A percentile compares a stretch with the other conserved stretches of the same genome.
These are phyloP conservation scores for Loripinus fragilis DNA, from an alignment of 2,888 invertebrate species.

Conservation along the genomic window DNA sequence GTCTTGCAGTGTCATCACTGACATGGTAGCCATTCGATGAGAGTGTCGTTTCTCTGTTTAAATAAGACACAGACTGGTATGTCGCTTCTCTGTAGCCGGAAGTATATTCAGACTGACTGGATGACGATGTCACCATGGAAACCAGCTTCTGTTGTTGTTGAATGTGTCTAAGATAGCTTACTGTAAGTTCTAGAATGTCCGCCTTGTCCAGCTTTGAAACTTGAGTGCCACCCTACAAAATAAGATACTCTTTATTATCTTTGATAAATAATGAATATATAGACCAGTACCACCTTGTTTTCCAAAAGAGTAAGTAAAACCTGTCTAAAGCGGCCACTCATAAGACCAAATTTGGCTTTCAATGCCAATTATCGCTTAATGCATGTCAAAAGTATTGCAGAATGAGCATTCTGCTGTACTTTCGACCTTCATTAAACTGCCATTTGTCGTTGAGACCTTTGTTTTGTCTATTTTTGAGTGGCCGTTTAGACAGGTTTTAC, in stretches of 20 bases:
- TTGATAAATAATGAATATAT: too few relatives aligned
- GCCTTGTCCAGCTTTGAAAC: conserved; percentile 61
- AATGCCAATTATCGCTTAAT: too few relatives aligned
- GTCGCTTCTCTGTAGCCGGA: conserved; percentile 8
- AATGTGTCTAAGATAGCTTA: conserved; percentile 54
- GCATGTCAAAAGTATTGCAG: too few relatives aligned
- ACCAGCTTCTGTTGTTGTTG: conserved; percentile 38
- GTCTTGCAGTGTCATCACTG: background rate
- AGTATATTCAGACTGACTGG: background rate
- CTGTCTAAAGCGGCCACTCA: too few relatives aligned
- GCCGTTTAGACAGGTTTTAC: too few relatives aligned
- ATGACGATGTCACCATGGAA: background rate
- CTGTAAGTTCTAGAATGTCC: conserved; percentile 60
- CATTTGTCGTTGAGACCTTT: too few relatives aligned
- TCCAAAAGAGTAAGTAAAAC: too few relatives aligned
- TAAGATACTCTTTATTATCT: background rate
- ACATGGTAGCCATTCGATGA: background rate
- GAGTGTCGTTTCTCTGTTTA: background rate
- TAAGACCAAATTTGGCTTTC: too few relatives aligned
- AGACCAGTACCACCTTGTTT: too few relatives aligned
- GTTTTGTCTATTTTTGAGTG: too few relatives aligned
- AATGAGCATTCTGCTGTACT: too few relatives aligned
- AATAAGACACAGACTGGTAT: background rate
- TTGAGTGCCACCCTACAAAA: conserved; percentile 52
- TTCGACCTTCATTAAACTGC: too few relatives aligned